Evolutionary conservation across 2,113 vertebrate genomes (phyloP).

Genomic region (Chloropsis hardwickii): DNA sequence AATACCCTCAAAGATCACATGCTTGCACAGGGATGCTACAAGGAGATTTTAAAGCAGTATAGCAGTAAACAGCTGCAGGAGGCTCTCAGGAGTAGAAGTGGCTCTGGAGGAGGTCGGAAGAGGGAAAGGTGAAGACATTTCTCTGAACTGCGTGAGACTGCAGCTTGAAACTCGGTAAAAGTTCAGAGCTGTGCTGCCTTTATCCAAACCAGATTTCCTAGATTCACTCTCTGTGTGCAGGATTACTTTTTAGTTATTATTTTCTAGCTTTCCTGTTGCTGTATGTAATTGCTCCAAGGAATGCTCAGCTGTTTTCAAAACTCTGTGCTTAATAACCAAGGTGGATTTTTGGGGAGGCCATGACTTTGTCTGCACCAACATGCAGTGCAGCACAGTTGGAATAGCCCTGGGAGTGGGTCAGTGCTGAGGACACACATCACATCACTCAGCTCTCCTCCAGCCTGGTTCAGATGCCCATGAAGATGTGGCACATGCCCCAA

Average conservation of each 20-base stretch:
- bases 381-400: not conserved
- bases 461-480: not conserved
- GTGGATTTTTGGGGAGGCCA: not conserved
- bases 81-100: not conserved
- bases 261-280: not conserved
- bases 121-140: not conserved
- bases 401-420: not conserved
- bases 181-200: not conserved
- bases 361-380: not conserved
- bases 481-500: not conserved
- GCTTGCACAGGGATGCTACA: not conserved
- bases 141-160: not conserved
- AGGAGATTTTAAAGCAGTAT: not conserved
- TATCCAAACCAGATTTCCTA: slow-evolving; percentile 44
- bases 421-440: not conserved
- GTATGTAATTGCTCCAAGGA: not conserved
- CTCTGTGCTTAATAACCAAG: not conserved
- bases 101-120: not conserved
- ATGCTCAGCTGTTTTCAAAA: not conserved
- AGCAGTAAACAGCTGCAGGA: not conserved
- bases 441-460: not conserved
- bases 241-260: not conserved
- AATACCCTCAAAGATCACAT: not conserved
- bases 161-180: not conserved
- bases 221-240: not conserved